Conservation (phyloP, 1,140 invertebrate genomes). For the Eciton burchellii region DNA sequence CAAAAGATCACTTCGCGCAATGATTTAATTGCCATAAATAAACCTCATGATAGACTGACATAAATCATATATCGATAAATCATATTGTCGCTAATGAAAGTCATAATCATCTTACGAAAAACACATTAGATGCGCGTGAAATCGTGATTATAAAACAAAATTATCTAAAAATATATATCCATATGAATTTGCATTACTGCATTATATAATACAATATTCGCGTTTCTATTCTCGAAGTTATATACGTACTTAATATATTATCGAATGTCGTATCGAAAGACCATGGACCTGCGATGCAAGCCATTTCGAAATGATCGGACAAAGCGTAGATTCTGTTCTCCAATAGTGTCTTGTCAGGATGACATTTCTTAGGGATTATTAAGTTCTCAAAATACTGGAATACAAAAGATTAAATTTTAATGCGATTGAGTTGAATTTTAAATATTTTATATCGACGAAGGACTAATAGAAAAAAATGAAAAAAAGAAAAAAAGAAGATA, state of each 20-base stretch:
- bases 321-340: conserved; percentile 91
- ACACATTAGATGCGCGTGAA: no score
- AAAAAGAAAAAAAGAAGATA: conserved; percentile 25
- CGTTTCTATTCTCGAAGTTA: not conserved
- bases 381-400: conserved; percentile 90
- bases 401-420: not conserved
- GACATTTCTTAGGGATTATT: conserved; percentile 89
- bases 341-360: conserved; percentile 87
- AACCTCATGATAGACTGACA: no score
- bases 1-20: no score
- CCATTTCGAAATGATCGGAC: conserved; percentile 89
- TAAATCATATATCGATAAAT: no score
- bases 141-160: not conserved
- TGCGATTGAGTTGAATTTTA: not conserved
- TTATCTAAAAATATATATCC: no score
- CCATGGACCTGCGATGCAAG: conserved; percentile 94
- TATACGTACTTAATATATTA: conserved; percentile 89
- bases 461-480: not conserved
- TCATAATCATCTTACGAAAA: no score
- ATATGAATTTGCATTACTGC: no score
- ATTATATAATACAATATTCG: not conserved
- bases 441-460: not conserved
- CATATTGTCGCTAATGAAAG: no score
- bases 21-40: no score
- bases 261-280: conserved; percentile 89